Percentiles rank a stretch among this genome's conserved stretches.
These are phyloP conservation scores for Trachelus tabidus DNA, from an alignment of 2,888 invertebrate species.

Conservation along the genomic window DNA sequence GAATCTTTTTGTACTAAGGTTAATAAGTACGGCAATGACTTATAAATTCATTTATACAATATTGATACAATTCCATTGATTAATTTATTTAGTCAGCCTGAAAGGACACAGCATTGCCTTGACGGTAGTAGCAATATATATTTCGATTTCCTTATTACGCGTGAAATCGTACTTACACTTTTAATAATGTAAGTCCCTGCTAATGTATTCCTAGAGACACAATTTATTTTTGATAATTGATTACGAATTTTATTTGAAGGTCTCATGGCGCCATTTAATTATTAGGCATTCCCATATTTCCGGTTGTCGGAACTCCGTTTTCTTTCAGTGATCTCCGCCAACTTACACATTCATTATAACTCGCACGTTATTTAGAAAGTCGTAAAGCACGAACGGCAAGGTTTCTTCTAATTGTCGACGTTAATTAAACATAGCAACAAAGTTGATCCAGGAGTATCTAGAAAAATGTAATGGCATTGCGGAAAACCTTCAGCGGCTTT, in stretches of 20 bases:
- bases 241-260: not conserved
- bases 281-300: not conserved
- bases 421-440: not conserved
- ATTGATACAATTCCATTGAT: not conserved
- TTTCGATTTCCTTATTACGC: not conserved
- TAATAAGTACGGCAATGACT: not conserved
- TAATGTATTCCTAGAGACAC: not conserved
- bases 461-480: constrained; percentile 29
- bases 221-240: not conserved
- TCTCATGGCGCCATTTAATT: too few species aligned
- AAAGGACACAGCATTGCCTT: not conserved
- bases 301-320: not conserved
- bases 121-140: not conserved
- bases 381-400: not conserved
- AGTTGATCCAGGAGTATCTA: not conserved
- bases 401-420: not conserved
- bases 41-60: not conserved
- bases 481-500: constrained; percentile 37
- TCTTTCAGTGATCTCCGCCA: not conserved
- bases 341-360: not conserved
- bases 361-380: not conserved
- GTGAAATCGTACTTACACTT: not conserved
- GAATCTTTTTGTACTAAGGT: too few species aligned
- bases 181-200: not conserved
- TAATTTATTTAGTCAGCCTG: not conserved